A percentile compares a stretch with the other conserved stretches of the same genome.
Conservation (phyloP, 2,113 vertebrate species). For the Amazona guildingii region DNA sequence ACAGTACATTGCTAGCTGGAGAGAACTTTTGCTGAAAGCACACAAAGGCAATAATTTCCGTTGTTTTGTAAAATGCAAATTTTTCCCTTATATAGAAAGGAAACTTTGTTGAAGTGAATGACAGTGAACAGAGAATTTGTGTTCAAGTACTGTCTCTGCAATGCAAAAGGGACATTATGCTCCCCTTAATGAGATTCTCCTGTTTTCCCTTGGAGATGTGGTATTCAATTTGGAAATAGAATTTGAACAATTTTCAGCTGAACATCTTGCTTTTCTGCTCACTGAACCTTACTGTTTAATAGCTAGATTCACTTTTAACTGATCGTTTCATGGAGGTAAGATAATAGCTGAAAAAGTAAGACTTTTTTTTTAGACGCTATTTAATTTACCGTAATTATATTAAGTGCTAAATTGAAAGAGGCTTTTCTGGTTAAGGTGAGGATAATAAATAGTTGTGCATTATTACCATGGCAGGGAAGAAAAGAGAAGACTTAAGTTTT, state of each 20-base stretch:
- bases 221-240: slow-evolving; percentile 14
- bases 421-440: slow-evolving; percentile 16
- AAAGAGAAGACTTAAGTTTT: not conserved
- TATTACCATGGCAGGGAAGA: not conserved
- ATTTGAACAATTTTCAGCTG: slow-evolving; percentile 1
- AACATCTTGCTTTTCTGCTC: slow-evolving; percentile 15
- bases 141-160: not conserved
- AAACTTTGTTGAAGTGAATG: not conserved
- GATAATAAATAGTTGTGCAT: not conserved
- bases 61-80: not conserved
- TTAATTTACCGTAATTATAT: slow-evolving; percentile 46
- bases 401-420: slow-evolving; percentile 50
- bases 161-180: not conserved
- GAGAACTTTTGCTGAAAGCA: not conserved
- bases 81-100: not conserved
- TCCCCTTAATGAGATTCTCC: not conserved
- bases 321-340: not conserved
- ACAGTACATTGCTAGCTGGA: not conserved
- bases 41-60: not conserved
- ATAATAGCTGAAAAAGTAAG: slow-evolving; percentile 16
- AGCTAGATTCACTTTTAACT: slow-evolving; percentile 8
- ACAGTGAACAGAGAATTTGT: not conserved
- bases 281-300: slow-evolving; percentile 15
- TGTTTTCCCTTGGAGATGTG: not conserved
- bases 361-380: not conserved